Evolutionary conservation across 2,113 vertebrate genomes (phyloP), one percentile per base, ranked within the genome.

Genomic region (Lamprotornis superbus): DNA sequence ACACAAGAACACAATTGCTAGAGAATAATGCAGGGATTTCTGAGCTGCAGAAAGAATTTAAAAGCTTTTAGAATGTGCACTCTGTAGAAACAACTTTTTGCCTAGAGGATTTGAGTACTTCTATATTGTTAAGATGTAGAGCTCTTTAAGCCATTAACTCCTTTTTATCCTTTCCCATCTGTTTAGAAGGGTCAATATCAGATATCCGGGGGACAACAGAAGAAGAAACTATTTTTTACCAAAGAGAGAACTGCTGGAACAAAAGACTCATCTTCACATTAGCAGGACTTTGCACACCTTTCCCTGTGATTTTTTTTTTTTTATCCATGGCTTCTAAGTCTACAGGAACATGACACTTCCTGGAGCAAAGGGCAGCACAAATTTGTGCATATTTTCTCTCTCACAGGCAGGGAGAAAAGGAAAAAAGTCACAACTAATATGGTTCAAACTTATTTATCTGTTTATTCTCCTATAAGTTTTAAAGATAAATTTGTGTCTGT

Each of bases 21-120:
- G 80, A 94, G n/a, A 63, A 47, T 63, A 92, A 75, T 53, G 40
- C 47, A 83, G 70, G 49, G 57, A 97, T 27, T 35, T 87, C 92
- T 93, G 67, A 79, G 55, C 40, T 87, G 40, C 5, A 16, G 57
- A 89, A 87, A 69, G 28, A 76, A 10, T 65, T 94, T 82, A 85
- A 96, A 94, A 81, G 11, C 4, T 64, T 78, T 93, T 44, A 20
- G 25, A 56, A 70, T 52, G 46, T 69, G 18, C 49, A 83, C 27
- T 83, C 83, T 11, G 31, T 74, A 83, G 11, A 82, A 94, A 83
- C 7, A 94, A 30, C 7, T 20, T 88, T 84, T 94, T 95, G 9
- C 59, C 65, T 94, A 18, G 15, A 92, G 57, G 80, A 57, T 47
- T 55, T 18, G 92, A 68, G 59, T 83, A 39, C 13, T 86, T 87